Evolutionary conservation across 2,888 invertebrate species (phyloP), one percentile per base, ranked within the genome.

Genomic region (Dasysyrphus albostriatus): DNA sequence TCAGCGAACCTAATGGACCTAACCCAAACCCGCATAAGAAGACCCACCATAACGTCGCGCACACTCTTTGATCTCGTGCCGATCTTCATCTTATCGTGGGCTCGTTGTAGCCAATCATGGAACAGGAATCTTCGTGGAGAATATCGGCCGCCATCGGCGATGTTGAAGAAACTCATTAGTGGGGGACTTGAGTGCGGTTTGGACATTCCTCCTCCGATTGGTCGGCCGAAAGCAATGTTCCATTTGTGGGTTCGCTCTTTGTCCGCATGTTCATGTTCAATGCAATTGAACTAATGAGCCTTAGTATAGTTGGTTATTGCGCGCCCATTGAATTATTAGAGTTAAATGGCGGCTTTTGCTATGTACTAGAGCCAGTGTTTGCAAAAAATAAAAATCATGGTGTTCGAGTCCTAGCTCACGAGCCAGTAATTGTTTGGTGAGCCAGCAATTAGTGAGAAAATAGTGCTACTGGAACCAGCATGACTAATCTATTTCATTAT

Each of bases 71-170:
- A 87, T 87, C 83, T 87, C 59, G 75, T 24, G 75, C 87, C 87
- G 87, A 87, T 87, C 70, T 58, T 67, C 87, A 87, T 67, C 72
- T 59, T 78, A 87, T 87, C 78, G 87, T 87, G 83, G 78, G 83
- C 83, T 83, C 61, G 87, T 87, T 83, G 87, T 70, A 79, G 83
- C 87, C 87, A 87, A 87, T 87, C 87, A 79, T 87, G 78, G 72
- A 67, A 67, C 65, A 79, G 54, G 75, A 83, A 87, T 79, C 78
- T 83, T 72, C 72, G 58, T 54, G 76, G 34, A 73, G 69, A 77
- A 82, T 49, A 63, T 37, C 61, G 75, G 72, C 77, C 74, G 83
- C 83, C 87, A 83, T 83, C 59, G 78, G 83, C 83, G 47, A 42
- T 75, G 74, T 75, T 70, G 78, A 32, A 49, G 78, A 83, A 79